Conservation (phyloP, 1,140 invertebrate species). For the Tachypleus tridentatus region DNA sequence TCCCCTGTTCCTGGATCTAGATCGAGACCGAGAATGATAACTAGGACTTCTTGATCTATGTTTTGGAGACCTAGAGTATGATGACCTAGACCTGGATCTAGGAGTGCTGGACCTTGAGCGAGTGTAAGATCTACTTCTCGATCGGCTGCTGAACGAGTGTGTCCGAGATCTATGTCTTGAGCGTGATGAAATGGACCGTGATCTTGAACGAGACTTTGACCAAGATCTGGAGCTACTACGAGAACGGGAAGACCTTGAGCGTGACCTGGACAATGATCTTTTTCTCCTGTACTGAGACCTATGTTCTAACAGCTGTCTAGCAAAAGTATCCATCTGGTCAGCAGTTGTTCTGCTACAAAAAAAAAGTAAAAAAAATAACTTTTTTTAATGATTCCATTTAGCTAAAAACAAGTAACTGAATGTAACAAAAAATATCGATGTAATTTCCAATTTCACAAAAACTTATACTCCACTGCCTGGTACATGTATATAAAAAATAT, state of each 20-base stretch:
- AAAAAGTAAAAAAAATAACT: conserved; percentile 8
- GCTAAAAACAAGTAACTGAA: no score
- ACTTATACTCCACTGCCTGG: no score
- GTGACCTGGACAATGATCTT: conserved; percentile 16
- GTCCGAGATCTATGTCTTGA: conserved; percentile 9
- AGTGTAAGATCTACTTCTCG: conserved; percentile 27
- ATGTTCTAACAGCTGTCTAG: conserved; percentile 68
- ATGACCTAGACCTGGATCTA: conserved; percentile 23
- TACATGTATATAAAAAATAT: no score
- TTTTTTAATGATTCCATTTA: no score
- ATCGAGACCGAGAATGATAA: conserved; percentile 23
- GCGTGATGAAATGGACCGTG: conserved; percentile 26
- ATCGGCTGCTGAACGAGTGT: conserved; percentile 20
- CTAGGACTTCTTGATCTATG: conserved; percentile 16
- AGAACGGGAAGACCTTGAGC: conserved; percentile 11
- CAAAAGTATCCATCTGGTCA: conserved; percentile 70
- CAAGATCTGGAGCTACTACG: conserved; percentile 20
- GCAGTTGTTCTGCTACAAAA: conserved; percentile 48
- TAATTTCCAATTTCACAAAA: no score
- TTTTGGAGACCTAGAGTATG: conserved; percentile 26
- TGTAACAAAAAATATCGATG: no score
- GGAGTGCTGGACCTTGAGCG: conserved; percentile 24
- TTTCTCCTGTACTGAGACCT: conserved; percentile 16
- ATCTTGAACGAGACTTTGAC: conserved; percentile 24
- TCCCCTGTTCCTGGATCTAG: conserved; percentile 14